Evolutionary conservation across 2,888 invertebrate genomes (phyloP).

Genomic region (Synanthedon vespiformis): DNA sequence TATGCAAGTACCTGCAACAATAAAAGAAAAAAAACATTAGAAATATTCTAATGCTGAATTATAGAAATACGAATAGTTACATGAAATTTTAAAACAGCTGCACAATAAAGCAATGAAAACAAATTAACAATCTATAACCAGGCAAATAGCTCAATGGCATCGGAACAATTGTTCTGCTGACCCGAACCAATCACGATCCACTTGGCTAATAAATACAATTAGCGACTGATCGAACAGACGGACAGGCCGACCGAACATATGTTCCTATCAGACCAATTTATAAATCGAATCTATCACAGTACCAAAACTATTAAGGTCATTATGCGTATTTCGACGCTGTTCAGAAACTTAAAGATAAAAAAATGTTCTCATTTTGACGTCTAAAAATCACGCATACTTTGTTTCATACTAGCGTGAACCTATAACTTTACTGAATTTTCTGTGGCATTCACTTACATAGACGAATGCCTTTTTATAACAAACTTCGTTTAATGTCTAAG

Average conservation of each 20-base stretch:
- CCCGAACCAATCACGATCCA: slow-evolving; percentile 51
- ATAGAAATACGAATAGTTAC: background rate
- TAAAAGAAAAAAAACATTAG: too few species aligned
- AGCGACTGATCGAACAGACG: slow-evolving; percentile 42
- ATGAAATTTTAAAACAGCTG: background rate
- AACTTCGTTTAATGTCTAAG: too few species aligned
- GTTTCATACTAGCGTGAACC: too few species aligned
- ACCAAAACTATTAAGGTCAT: too few species aligned
- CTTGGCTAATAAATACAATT: slow-evolving; percentile 50
- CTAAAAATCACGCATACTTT: too few species aligned
- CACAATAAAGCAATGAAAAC: slow-evolving; percentile 7
- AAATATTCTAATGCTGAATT: slow-evolving; percentile 2
- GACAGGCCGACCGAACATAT: slow-evolving; percentile 10
- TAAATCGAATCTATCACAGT: background rate
- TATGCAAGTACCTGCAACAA: too few species aligned
- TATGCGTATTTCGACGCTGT: too few species aligned
- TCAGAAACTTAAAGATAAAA: too few species aligned
- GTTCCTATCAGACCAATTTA: background rate
- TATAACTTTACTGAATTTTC: too few species aligned
- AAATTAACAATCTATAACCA: slow-evolving; percentile 16
- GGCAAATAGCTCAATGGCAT: slow-evolving; percentile 36
- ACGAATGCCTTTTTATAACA: too few species aligned
- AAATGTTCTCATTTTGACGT: too few species aligned
- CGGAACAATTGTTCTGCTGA: slow-evolving; percentile 37
- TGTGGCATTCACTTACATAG: too few species aligned